Evolutionary conservation across 2,797 vertebrate genomes (phyloP).

Genomic region (Peromyscus aztecus): DNA sequence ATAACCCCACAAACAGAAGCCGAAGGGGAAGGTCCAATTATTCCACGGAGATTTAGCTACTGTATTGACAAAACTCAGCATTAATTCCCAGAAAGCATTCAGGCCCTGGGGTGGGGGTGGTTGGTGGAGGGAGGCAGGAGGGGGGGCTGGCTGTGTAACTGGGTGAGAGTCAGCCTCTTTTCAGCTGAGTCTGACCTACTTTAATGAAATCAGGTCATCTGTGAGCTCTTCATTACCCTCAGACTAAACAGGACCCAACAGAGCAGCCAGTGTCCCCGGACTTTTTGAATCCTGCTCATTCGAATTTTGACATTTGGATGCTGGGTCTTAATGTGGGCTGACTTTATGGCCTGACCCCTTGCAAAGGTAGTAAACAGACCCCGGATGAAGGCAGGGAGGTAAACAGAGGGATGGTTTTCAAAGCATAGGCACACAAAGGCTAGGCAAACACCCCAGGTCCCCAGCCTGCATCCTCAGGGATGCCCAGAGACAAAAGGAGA

Average conservation of each 20-base stretch:
- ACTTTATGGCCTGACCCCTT: constrained; percentile 88
- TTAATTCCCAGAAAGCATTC: constrained; percentile 84
- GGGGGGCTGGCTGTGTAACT: constrained; percentile 78
- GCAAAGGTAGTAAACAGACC: constrained; percentile 87
- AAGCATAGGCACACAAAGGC: constrained; percentile 86
- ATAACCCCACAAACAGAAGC: constrained; percentile 71
- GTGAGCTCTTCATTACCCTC: constrained; percentile 96
- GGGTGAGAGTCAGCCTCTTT: constrained; percentile 84
- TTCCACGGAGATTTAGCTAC: constrained; percentile 73
- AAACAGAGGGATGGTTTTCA: constrained; percentile 87
- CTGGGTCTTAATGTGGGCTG: constrained; percentile 88
- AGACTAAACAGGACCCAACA: constrained; percentile 93
- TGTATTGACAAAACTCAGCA: constrained; percentile 75
- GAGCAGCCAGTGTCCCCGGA: constrained; percentile 87
- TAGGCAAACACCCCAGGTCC: constrained; percentile 80
- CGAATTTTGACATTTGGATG: constrained; percentile 87
- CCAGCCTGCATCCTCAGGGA: constrained; percentile 86
- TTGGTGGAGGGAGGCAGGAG: neutral
- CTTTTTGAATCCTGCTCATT: constrained; percentile 87
- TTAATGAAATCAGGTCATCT: constrained; percentile 95
- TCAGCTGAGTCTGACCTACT: constrained; percentile 91
- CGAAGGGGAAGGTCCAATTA: constrained; percentile 63
- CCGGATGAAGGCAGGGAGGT: constrained; percentile 82
- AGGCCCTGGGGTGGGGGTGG: constrained; percentile 72
- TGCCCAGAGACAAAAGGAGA: constrained; percentile 88